Base-by-base conservation (phyloP, 1,140 invertebrate genomes). In the Dendrolimus kikuchii region DNA sequence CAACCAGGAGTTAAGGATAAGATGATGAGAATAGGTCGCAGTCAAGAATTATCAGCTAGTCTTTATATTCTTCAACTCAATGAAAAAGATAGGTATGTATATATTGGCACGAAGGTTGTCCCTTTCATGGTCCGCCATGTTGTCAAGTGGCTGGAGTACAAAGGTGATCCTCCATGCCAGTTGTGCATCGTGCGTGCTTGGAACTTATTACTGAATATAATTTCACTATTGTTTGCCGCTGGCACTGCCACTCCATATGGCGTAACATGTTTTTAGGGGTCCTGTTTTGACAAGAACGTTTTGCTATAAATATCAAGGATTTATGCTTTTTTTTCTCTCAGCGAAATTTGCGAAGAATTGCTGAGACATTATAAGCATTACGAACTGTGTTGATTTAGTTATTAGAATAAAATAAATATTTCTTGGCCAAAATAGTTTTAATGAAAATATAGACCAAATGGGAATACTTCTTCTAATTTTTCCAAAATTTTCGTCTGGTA, bases 171-270 rank as follows among this genome's bases (percentile, higher is more conserved):
- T 23, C 67, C 46, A 43, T 23, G 74, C 76, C 79, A 86, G 82
- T 86, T 84, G 81, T 52, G 59, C 38, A 23, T 43, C 54, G 74
- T 83, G 80, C 80, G 80, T 86, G 82, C 76, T 66, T 67, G 43
- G 51, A 59, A 74, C 74, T 84, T 84, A 86, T 86, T 86, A 86
- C 68, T 59, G 70, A 23, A 72, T 73, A 77, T 84, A 86, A 84
- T 86, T 84, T 64, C 73, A 66, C 81, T 75, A 84, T 86, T 86
- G 82, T 86, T 66, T 62, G 79, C 78, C 77, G 66, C 59, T 62
- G 76, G 79, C 73, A 63, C 65, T 60, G 64, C 60, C 61, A 53
- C 64, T 68, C 69, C 82, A 86, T 86, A 86, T 86, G 82, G 82
- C 74, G 77, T 82, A 86, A 82, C 82, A 77, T 82, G 67, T 70